Percentiles rank a stretch among this genome's conserved stretches.
Evolutionary conservation across 2,113 vertebrate genomes (phyloP).

Genomic region (Diadophis punctatus): DNA sequence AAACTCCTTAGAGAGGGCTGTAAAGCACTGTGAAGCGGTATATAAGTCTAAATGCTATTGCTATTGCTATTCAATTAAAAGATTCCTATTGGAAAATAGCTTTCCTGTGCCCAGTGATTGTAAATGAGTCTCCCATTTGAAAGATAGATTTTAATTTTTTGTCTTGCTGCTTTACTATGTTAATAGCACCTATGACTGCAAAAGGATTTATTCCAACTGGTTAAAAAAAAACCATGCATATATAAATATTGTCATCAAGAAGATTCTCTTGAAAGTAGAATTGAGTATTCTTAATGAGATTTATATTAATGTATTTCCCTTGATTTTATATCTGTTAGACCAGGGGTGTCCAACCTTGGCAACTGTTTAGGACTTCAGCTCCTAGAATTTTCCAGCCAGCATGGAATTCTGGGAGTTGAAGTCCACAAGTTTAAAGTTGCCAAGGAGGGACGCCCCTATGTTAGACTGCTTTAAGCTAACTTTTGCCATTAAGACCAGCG

Average conservation of each 20-base stretch:
- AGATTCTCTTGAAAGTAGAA: neutral
- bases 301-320: neutral
- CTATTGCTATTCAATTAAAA: neutral
- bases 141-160: neutral
- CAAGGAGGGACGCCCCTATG: neutral
- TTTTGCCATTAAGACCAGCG: neutral
- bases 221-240: neutral
- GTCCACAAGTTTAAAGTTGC: neutral
- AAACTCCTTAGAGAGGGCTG: too few relatives aligned
- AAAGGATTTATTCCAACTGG: neutral
- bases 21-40: too few relatives aligned
- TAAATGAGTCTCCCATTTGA: neutral
- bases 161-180: neutral
- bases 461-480: neutral
- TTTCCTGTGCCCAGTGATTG: neutral
- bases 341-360: neutral
- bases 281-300: neutral
- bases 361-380: neutral
- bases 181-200: neutral
- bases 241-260: neutral
- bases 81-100: neutral
- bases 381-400: neutral
- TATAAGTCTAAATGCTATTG: too few relatives aligned
- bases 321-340: neutral
- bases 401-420: neutral